Percentiles rank a stretch among this genome's conserved stretches.
These are phyloP conservation scores for Brenthis daphne DNA, from an alignment of 2,888 invertebrate genomes.

Conservation along the genomic window DNA sequence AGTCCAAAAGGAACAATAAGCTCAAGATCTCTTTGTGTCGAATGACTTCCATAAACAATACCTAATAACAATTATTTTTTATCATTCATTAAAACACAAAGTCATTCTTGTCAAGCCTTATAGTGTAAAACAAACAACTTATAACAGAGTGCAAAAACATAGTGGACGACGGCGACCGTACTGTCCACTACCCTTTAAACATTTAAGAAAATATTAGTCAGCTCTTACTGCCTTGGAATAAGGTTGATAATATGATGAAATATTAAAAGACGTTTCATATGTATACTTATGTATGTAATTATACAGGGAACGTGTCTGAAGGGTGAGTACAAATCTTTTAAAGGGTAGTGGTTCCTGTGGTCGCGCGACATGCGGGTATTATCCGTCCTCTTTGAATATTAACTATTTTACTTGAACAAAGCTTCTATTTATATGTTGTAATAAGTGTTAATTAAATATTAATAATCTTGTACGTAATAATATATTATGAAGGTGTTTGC, in stretches of 20 bases:
- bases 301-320: constrained; percentile 39
- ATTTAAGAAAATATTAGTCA: not conserved
- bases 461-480: constrained; percentile 1
- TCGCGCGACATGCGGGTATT: constrained; percentile 51
- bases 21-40: not conserved
- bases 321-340: constrained; percentile 49
- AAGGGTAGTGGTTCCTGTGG: constrained; percentile 49
- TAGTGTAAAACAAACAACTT: constrained; percentile 6
- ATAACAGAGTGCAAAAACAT: constrained; percentile 8
- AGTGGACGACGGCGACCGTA: constrained; percentile 8
- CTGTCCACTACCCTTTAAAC: constrained; percentile 13
- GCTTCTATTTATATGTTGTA: constrained; percentile 20
- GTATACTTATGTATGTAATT: constrained; percentile 19
- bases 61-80: not conserved
- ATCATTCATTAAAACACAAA: not conserved
- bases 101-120: not conserved
- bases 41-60: not conserved
- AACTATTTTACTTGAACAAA: constrained; percentile 32
- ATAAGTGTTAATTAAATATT: constrained; percentile 22
- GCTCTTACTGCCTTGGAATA: constrained; percentile 8
- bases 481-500: not conserved
- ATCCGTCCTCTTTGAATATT: constrained; percentile 46
- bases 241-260: constrained; percentile 4
- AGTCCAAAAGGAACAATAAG: not conserved
- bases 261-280: constrained; percentile 12